phyloP scores from a whole-genome alignment of 2,888 invertebrate species.

The Nowickia ferox region DNA sequence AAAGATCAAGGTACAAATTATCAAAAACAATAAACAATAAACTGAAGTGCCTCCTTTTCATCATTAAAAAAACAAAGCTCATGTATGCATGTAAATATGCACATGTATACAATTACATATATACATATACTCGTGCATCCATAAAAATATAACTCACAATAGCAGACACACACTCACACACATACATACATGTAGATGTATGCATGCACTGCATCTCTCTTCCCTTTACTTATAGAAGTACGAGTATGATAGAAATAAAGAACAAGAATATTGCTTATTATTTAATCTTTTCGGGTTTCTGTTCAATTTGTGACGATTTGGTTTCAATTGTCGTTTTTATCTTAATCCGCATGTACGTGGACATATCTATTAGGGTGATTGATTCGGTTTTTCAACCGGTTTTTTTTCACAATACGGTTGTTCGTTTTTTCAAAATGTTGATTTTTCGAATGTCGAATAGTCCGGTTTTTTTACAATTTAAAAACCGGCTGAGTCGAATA shows the following conservation, averaged over 20 bases:
- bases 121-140: background rate
- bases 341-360: background rate
- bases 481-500: no score
- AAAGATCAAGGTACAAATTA: constrained; percentile 72
- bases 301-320: constrained; percentile 50
- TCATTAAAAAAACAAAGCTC: constrained; percentile 5
- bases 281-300: constrained; percentile 36
- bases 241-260: background rate
- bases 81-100: background rate
- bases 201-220: background rate
- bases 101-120: background rate
- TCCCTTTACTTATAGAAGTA: background rate
- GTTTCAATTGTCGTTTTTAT: constrained; percentile 35
- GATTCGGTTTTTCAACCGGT: no score
- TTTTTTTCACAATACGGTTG: no score
- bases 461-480: no score
- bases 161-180: background rate
- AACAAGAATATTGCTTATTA: background rate
- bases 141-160: no score
- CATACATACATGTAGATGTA: background rate
- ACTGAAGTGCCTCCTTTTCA: constrained; percentile 52
- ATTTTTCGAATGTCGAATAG: no score
- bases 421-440: no score
- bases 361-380: no score
- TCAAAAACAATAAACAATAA: constrained; percentile 62